Conservation (phyloP, 2,797 vertebrate genomes). For the Lindbergichthys nudifrons region DNA sequence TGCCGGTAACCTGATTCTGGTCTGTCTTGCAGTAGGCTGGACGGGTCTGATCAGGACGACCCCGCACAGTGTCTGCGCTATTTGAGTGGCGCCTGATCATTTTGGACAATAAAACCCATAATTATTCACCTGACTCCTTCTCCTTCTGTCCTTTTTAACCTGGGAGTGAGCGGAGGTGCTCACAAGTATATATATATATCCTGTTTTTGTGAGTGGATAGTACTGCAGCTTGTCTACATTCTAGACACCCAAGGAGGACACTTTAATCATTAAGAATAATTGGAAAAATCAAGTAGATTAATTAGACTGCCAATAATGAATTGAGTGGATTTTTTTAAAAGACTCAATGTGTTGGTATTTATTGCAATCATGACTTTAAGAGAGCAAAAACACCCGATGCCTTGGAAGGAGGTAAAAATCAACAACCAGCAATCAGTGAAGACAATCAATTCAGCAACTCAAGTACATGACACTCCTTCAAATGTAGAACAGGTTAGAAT, state of each 20-base stretch:
- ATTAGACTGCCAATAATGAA: not conserved
- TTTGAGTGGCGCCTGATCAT: too few species aligned
- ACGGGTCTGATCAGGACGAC: too few species aligned
- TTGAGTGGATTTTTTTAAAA: not conserved
- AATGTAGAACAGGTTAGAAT: not conserved
- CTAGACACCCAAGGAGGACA: not conserved
- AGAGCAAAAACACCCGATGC: not conserved
- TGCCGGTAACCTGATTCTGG: too few species aligned
- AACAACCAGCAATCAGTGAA: not conserved
- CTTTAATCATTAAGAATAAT: not conserved
- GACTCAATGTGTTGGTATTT: not conserved
- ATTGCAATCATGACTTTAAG: not conserved
- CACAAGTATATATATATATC: too few species aligned
- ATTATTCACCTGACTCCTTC: too few species aligned
- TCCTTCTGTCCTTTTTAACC: too few species aligned
- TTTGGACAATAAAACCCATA: too few species aligned
- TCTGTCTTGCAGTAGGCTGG: too few species aligned
- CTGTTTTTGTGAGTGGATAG: not conserved
- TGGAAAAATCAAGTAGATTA: conserved; percentile 4
- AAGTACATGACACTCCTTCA: not conserved
- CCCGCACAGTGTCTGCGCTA: too few species aligned
- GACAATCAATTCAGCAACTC: too few species aligned
- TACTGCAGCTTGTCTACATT: not conserved
- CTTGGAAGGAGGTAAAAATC: not conserved
- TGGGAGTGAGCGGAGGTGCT: too few species aligned